Percentiles rank a stretch among this genome's conserved stretches.
Conservation (phyloP, 1,140 invertebrate species). For the Mizuhopecten yessoensis region DNA sequence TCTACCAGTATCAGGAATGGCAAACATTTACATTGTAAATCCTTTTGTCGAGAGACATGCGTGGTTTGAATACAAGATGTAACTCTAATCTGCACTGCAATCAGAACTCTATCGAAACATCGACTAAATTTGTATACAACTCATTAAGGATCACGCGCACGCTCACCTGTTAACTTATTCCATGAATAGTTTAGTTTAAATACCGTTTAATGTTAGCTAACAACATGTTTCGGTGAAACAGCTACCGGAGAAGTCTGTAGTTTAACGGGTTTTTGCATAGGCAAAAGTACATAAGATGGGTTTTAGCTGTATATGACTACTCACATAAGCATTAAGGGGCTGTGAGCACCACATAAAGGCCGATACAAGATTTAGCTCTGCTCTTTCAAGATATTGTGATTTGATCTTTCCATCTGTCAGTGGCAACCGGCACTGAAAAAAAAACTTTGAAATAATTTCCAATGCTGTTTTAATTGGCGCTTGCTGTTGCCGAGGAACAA, state of each 20-base stretch:
- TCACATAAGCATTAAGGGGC: not conserved
- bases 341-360: not conserved
- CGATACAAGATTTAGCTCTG: not conserved
- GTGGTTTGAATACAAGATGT: not conserved
- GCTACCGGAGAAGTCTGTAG: not conserved
- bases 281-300: not conserved
- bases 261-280: not conserved
- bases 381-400: not conserved
- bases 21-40: too few relatives aligned
- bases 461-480: slow-evolving; percentile 9
- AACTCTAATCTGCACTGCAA: not conserved
- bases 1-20: too few relatives aligned
- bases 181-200: not conserved
- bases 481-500: not conserved
- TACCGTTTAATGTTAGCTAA: not conserved
- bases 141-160: too few relatives aligned
- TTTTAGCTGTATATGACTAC: not conserved
- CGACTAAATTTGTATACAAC: too few relatives aligned
- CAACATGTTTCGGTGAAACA: not conserved
- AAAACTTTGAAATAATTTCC: not conserved
- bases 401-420: slow-evolving; percentile 18
- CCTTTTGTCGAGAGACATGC: not conserved
- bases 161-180: not conserved
- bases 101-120: too few relatives aligned
- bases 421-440: not conserved